These are phyloP conservation scores for Apolygus lucorum DNA, from an alignment of 1,140 invertebrate genomes.

Conservation along the genomic window DNA sequence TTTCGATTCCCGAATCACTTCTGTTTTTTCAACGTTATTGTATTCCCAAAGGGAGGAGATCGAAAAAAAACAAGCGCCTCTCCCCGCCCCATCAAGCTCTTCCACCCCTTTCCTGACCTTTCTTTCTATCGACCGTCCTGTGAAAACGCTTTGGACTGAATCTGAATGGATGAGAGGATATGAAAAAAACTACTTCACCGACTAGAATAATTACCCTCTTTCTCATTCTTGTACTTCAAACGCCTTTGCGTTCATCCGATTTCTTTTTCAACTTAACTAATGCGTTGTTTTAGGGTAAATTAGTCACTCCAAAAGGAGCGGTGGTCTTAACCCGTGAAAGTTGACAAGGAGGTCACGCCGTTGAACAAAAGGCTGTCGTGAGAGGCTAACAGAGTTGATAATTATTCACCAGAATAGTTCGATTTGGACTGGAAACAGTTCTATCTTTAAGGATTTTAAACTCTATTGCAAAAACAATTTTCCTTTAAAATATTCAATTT, in stretches of 20 bases:
- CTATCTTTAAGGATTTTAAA: too few species aligned
- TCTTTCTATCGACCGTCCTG: neutral
- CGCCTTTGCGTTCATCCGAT: neutral
- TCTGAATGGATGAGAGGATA: neutral
- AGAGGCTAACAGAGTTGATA: too few species aligned
- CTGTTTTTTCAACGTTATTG: neutral
- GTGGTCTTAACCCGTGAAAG: neutral
- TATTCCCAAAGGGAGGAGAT: neutral
- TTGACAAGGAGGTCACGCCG: neutral
- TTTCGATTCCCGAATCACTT: constrained; percentile 8
- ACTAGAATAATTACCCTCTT: neutral
- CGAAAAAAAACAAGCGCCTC: neutral
- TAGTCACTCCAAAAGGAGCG: neutral
- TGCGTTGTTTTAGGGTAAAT: neutral
- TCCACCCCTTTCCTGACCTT: neutral
- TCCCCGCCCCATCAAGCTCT: neutral
- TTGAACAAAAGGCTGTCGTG: neutral
- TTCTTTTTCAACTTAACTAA: neutral
- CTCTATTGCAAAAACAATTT: too few species aligned
- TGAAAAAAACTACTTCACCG: neutral
- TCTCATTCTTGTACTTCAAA: neutral
- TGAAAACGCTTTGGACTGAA: neutral
- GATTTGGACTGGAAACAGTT: too few species aligned
- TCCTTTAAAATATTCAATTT: too few species aligned
- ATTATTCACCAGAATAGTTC: too few species aligned